Base-by-base conservation (phyloP, 1,140 invertebrate species). In the Eumaeus atala region DNA sequence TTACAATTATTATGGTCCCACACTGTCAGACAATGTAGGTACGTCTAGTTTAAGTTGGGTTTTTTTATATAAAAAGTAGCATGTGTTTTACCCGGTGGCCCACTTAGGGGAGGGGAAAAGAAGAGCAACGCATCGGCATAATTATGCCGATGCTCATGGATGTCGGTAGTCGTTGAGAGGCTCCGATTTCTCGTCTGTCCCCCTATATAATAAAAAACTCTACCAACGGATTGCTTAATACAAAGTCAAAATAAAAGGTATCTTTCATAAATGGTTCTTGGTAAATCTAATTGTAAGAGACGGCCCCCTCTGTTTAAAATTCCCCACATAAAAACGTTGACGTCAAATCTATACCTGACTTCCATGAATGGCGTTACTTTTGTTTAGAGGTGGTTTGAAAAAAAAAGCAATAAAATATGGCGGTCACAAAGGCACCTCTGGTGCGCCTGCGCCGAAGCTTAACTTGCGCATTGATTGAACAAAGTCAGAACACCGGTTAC, bases 321-420 rank as follows among this genome's bases (percentile, higher is more conserved):
- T 62, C 60, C 52, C 63, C 21, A 48, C 68, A 75, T 69, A 73
- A 76, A 81, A 81, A 75, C 57, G 56, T 74, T 74, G 67, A 68
- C 68, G 54, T 68, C 65, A 80, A 82, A 77, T 81, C 79, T 84
- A 82, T 86, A 86, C 83, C 83, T 86, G 79, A 68, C 74, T 70
- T 68, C 70, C 74, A 78, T 86, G 83, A 86, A 86, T 84, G 81
- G 75, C 62, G 69, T 67, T 76, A 82, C 79, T 84, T 80, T 78
- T 71, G 77, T 84, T 70, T 70, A 76, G 67, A 74, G 69, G 71
- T 67, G 68, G 62, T 47, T 44, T 62, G 62, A 61, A 74, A 80
- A 81, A n/a, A 78, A 78, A 72, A 66, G 70, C 70, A 73, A 77
- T 81, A 81, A 85, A 81, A 78, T 71, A 81, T 83, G 79, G 77